Conservation (phyloP, 2,888 invertebrate species). For the Rhabditoides inermis region DNA sequence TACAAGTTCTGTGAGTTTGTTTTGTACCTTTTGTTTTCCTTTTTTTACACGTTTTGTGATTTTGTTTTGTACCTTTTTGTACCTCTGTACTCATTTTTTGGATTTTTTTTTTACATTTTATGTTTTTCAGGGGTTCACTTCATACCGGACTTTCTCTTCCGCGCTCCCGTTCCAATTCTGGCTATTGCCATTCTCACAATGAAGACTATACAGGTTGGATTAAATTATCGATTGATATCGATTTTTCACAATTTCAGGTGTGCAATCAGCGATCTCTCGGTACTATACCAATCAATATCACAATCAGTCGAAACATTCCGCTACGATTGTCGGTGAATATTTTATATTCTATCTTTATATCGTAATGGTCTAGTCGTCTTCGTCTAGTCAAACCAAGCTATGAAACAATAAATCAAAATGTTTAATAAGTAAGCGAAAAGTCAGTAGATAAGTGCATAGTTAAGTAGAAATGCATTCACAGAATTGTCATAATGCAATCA, state of each 20-base stretch:
- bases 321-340: constrained; percentile 30
- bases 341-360: background rate
- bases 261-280: constrained; percentile 29
- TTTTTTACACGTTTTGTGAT: no score
- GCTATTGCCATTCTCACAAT: constrained; percentile 45
- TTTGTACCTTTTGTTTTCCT: no score
- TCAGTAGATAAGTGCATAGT: no score
- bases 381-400: no score
- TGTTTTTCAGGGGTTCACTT: constrained; percentile 44
- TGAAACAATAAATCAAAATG: no score
- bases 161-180: constrained; percentile 47
- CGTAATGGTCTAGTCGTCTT: no score
- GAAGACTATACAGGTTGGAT: constrained; percentile 36
- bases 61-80: no score
- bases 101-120: background rate
- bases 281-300: constrained; percentile 19
- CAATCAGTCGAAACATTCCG: constrained; percentile 27
- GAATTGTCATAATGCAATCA: no score
- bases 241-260: constrained; percentile 6
- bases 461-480: no score
- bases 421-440: no score
- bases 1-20: constrained; percentile 27
- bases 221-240: no score
- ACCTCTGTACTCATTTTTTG: background rate
- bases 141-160: constrained; percentile 48